Percentiles rank a stretch among this genome's conserved stretches.
phyloP scores from a whole-genome alignment of 2,888 invertebrate species.

The Acronicta psi region DNA sequence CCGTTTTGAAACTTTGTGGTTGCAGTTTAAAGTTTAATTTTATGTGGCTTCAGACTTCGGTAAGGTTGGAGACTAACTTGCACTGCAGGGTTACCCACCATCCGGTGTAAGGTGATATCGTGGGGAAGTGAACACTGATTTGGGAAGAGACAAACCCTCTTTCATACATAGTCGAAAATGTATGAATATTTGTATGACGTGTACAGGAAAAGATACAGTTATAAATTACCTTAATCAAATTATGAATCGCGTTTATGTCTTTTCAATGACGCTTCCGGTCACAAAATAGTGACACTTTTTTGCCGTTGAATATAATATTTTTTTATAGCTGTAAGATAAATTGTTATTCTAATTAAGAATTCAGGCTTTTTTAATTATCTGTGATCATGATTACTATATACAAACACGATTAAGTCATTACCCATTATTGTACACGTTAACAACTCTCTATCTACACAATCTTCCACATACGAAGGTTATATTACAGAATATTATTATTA shows the following conservation, averaged over 20 bases:
- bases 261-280: conserved; percentile 67
- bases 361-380: conserved; percentile 7
- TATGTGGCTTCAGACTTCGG: conserved; percentile 18
- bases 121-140: conserved; percentile 80
- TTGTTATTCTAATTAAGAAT: conserved; percentile 1
- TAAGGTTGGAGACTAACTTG: conserved; percentile 62
- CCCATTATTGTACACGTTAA: conserved; percentile 38
- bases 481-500: conserved; percentile 55
- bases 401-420: conserved; percentile 35
- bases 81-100: conserved; percentile 78
- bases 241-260: conserved; percentile 71
- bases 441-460: conserved; percentile 47
- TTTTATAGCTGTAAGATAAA: conserved; percentile 11
- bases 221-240: conserved; percentile 36
- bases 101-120: conserved; percentile 86
- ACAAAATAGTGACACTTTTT: conserved; percentile 23
- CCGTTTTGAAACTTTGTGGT: conserved; percentile 51
- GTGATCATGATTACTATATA: conserved; percentile 19
- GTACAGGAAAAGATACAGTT: conserved; percentile 35
- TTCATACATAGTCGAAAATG: conserved; percentile 56
- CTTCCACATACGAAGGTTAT: conserved; percentile 48
- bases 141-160: conserved; percentile 65
- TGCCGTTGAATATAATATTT: conserved; percentile 9
- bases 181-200: conserved; percentile 32
- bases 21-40: conserved; percentile 52